Percentiles rank a stretch among this genome's conserved stretches.
Evolutionary conservation across 2,797 vertebrate genomes (phyloP).

Genomic region (Hoplostethus mediterraneus): DNA sequence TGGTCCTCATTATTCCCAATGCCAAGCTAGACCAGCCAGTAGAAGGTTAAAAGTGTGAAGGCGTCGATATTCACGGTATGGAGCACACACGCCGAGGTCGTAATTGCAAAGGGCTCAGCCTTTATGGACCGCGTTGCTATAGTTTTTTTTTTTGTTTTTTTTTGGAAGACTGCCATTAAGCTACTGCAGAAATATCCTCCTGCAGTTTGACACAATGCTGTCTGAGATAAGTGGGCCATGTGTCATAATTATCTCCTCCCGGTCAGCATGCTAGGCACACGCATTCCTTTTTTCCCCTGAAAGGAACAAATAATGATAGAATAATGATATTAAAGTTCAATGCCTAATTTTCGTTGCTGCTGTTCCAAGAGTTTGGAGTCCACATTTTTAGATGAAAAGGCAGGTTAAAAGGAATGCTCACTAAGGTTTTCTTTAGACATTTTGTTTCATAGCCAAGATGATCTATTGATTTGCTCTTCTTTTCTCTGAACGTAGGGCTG

Average conservation of each 20-base stretch:
- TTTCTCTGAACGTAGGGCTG: constrained; percentile 48
- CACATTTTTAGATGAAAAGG: constrained; percentile 50
- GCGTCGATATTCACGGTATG: constrained; percentile 52
- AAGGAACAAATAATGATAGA: constrained; percentile 65
- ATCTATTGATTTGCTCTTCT: constrained; percentile 55
- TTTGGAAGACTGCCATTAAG: constrained; percentile 33
- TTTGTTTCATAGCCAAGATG: constrained; percentile 46
- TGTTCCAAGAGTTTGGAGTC: constrained; percentile 40
- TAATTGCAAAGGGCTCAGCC: constrained; percentile 14
- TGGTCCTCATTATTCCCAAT: constrained; percentile 75
- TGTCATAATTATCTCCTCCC: constrained; percentile 71
- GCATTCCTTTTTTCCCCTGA: constrained; percentile 42
- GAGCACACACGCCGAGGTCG: not conserved
- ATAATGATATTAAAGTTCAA: constrained; percentile 60
- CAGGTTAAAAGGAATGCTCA: constrained; percentile 48
- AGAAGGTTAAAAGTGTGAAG: constrained; percentile 56
- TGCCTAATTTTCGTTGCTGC: constrained; percentile 36
- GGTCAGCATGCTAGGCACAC: constrained; percentile 40
- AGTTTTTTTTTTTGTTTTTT: constrained; percentile 27
- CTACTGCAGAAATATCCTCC: constrained; percentile 33
- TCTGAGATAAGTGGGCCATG: constrained; percentile 67
- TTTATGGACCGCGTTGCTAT: constrained; percentile 10
- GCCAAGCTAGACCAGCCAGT: constrained; percentile 52
- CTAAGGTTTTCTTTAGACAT: constrained; percentile 48
- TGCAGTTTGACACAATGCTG: constrained; percentile 55